Base-by-base conservation (phyloP, 2,113 vertebrate genomes). In the Ifrita kowaldi region DNA sequence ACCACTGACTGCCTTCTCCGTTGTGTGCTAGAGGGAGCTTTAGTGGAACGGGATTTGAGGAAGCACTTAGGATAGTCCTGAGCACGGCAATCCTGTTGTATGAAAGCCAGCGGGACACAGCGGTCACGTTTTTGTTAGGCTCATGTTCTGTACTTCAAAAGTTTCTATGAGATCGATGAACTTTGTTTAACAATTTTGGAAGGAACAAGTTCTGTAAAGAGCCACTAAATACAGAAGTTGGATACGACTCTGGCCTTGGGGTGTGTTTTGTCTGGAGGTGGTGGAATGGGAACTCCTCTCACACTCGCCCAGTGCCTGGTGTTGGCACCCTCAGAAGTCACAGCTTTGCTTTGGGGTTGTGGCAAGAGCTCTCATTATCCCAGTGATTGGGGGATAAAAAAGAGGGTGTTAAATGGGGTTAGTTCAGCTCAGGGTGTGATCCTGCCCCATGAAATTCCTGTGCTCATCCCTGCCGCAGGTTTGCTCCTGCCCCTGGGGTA, bases 151-250 rank as follows among this genome's bases (percentile, higher is more conserved):
- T 97, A 98, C 57, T 92, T 97, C 95, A 79, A 74, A 96, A 93
- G 84, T 98, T 98, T 98, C 97, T 98, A 98, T 96, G 96, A 97
- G 97, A 98, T 96, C 96, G 73, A 96, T 96, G 98, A 98, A 98
- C 97, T 98, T 98, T 98, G 97, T 98, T 96, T 98, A 98, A 98
- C 97, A 93, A 65, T 97, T 98, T 95, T 80, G 96, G 97, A 97
- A 97, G 93, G 93, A 97, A 97, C 93, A 96, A 91, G 87, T 98
- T 98, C 97, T 98, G 98, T 98, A 97, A 98, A 94, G 73, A 97
- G 95, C 97, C 97, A 65, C 97, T 98, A 97, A 98, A 98, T 98
- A 98, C 97, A 98, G 97, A 98, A 96, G 91, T 98, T 98, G 98
- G 98, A 97, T 98, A 98, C 92, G 90, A 97, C 46, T 70, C 88